Conservation (phyloP, 1,140 invertebrate genomes). For the Mercenaria mercenaria region DNA sequence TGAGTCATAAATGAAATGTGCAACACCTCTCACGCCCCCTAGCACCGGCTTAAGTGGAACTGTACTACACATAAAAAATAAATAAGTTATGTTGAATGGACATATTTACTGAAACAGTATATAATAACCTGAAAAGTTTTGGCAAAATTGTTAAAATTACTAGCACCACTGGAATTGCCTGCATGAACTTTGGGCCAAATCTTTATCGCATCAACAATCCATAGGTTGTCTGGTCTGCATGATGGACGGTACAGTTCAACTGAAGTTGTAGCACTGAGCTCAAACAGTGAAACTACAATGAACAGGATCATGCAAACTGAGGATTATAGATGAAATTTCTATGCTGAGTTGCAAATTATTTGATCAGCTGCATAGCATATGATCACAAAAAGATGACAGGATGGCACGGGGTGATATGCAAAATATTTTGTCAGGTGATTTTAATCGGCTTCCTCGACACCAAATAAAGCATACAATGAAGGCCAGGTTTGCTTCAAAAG, state of each 20-base stretch:
- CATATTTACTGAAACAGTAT: neutral
- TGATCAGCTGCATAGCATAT: neutral
- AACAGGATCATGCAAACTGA: neutral
- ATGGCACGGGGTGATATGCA: too few relatives aligned
- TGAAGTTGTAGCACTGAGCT: neutral
- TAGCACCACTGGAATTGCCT: neutral
- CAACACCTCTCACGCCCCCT: too few relatives aligned
- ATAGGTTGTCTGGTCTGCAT: neutral
- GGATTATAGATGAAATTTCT: neutral
- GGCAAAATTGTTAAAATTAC: neutral
- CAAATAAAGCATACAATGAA: too few relatives aligned
- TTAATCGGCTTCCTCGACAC: too few relatives aligned
- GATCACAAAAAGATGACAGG: neutral
- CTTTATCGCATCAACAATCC: neutral
- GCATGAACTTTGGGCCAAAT: neutral
- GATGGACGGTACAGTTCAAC: neutral
- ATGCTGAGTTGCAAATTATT: neutral
- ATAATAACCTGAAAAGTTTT: neutral
- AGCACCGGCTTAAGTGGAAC: too few relatives aligned
- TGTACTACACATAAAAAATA: too few relatives aligned
- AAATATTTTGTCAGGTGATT: too few relatives aligned
- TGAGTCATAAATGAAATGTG: too few relatives aligned
- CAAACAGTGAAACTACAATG: neutral
- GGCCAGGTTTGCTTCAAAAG: too few relatives aligned
- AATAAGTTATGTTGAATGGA: too few relatives aligned